Conservation (phyloP, 2,797 vertebrate genomes). For the Sebastes matsubarae region DNA sequence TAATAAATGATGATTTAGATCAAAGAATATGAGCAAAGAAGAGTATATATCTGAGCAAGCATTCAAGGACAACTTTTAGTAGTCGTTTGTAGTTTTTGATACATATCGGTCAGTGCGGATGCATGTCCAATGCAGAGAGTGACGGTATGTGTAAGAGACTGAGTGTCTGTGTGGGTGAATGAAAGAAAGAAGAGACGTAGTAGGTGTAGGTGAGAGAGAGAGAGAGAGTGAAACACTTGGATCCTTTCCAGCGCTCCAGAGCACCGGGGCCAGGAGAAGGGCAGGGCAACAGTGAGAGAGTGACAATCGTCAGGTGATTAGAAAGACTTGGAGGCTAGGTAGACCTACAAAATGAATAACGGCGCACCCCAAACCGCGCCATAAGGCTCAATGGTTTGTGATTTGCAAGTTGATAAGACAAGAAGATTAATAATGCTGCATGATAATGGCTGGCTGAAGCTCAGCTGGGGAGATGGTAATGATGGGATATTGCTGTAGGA, state of each 20-base stretch:
- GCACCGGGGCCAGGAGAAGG: conserved; percentile 86
- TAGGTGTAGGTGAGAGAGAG: background rate
- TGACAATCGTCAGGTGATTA: conserved; percentile 99
- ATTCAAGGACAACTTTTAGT: background rate
- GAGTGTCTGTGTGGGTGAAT: background rate
- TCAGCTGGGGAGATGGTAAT: conserved; percentile 99
- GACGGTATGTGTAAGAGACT: background rate
- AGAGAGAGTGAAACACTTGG: conserved; percentile 40
- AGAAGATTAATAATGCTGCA: conserved; percentile 99
- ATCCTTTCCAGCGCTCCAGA: conserved; percentile 68
- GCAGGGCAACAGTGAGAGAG: conserved; percentile 91
- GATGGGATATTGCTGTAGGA: conserved; percentile 99
- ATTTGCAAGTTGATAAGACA: conserved; percentile 99
- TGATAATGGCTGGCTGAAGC: conserved; percentile 98
- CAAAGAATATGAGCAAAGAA: background rate
- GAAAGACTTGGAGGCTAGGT: conserved; percentile 97
- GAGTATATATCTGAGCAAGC: background rate
- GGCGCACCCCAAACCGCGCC: conserved; percentile 97
- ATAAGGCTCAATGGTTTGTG: conserved; percentile 99
- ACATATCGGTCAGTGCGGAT: background rate
- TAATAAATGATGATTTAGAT: background rate
- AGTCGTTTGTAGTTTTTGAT: background rate
- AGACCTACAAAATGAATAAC: conserved; percentile 99
- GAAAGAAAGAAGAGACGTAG: background rate
- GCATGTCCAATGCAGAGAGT: background rate